Base-by-base conservation (phyloP, 1,140 invertebrate species). In the Pectinophora gossypiella region DNA sequence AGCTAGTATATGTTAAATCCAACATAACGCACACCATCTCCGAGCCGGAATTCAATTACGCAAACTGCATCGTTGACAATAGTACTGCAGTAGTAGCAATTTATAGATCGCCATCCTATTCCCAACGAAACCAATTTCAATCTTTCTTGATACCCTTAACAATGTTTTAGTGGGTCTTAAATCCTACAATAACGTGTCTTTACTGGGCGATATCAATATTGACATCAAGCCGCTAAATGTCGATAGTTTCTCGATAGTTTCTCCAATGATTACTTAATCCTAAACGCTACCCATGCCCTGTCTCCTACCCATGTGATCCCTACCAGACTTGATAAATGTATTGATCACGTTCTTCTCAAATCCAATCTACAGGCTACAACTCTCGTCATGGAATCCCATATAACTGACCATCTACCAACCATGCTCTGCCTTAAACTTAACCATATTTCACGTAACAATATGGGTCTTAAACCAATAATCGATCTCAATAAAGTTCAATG, bases 121-220 rank as follows among this genome's bases (percentile, higher is more conserved):
- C 49, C 10, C 36, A 40, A 51, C 16, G 19, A 36, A 1, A 44
- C 51, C 9, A 54, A 45, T 7, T 64, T 60, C 44, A n/a, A n/a
- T n/a, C n/a, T n/a, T n/a, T n/a, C 22, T 56, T 10, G 3, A 44
- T 9, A 20, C 35, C 5, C 18, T 64, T 10, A 23, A 60, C 40
- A 20, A 15, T 15, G 1, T 23, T 3, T 20, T 64, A 18, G 0
- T 4, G 7, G 19, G 7, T 5, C 16, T 50, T 0, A 48, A 35
- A 9, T 20, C 15, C 5, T 15, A 35, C n/a, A 51, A 47, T 32
- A 51, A 47, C 20, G 7, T 60, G 13, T 18, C 52, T 16, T 4
- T 64, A 45, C 20, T 45, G 1, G 56, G 54, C 12, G 54, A 59
- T 18, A 56, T 64, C 10, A 64, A 64, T 32, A 57, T 64, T 16